Evolutionary conservation across 2,113 vertebrate genomes (phyloP).

Genomic region (Ibidorhyncha struthersii): DNA sequence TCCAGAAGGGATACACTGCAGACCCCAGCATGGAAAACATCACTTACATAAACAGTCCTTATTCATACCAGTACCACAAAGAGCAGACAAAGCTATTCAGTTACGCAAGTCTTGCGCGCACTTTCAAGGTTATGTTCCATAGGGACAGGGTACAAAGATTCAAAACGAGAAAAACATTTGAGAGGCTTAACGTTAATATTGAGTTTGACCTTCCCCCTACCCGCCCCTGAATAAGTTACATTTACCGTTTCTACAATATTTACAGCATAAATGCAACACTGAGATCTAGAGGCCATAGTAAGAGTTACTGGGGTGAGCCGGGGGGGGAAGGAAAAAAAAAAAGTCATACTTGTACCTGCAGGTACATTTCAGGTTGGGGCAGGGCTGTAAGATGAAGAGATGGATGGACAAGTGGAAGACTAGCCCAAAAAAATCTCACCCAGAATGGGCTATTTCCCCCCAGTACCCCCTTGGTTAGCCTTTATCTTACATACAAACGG

Average conservation of each 20-base stretch:
- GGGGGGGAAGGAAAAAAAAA: no score
- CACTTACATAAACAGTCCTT: background rate
- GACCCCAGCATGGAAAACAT: background rate
- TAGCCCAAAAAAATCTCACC: background rate
- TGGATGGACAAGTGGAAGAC: background rate
- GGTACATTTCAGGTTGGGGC: background rate
- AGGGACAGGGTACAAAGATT: background rate
- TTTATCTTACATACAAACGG: background rate
- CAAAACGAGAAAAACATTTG: background rate
- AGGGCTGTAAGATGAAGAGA: background rate
- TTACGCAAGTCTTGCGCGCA: background rate
- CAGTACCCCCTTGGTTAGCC: background rate
- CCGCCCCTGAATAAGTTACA: accelerated
- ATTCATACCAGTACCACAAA: background rate
- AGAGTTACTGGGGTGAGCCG: background rate
- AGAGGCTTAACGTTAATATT: background rate
- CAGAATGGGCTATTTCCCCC: background rate
- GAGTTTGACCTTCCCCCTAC: background rate
- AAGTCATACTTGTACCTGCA: background rate
- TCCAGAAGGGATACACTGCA: background rate
- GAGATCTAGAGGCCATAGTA: accelerated
- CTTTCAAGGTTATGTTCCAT: background rate
- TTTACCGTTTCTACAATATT: background rate
- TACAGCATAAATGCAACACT: background rate
- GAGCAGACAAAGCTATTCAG: background rate